Base-by-base conservation (phyloP, 2,797 vertebrate genomes). In the Percopsis omiscomaycus region DNA sequence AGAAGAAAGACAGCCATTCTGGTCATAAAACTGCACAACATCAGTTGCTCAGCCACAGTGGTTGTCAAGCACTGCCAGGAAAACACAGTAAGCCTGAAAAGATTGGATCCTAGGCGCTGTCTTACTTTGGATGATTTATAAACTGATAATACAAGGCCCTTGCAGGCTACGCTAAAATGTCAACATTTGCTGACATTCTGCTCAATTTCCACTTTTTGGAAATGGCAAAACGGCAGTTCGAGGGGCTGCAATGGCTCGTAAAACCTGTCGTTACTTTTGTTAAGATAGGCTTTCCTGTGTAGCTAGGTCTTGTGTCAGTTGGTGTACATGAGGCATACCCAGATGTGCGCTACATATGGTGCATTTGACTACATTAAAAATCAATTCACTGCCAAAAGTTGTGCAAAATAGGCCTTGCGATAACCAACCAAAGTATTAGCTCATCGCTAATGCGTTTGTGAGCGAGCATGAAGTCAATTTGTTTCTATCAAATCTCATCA, bases 1-100 rank as follows among this genome's bases (percentile, higher is more conserved):
- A 50, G 56, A 77, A 78, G 74, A 80, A 68, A 81, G 78, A 65
- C 46, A 48, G 0, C 29, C 78, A 68, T 84, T 82, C 61, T 84
- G 42, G 51, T 13, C 14, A 42, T 14, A 48, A 70, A 66, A 49
- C 62, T 61, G 27, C 6, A 2, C 55, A 58, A 66, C 55, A 47
- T 77, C 73, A 59, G 63, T 56, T 59, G 55, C 22, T 57, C 61
- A 10, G 14, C 32, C 55, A 42, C 55, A 14, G 11, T 29, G 8
- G 55, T 10, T 37, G 32, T 37, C 64, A 32, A 59, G 5, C 45
- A 59, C 60, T 68, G 48, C 22, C 1, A 45, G 29, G 59, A 57
- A 65, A 61, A 46, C 1, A 15, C 42, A 32, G 60, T 4, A 47
- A 52, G 32, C 30, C 29, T 64, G n/a, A 57, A 16, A 56, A 27